Percentiles rank a stretch among this genome's conserved stretches.
phyloP scores from a whole-genome alignment of 1,140 invertebrate species.

The Drosophila orena region DNA sequence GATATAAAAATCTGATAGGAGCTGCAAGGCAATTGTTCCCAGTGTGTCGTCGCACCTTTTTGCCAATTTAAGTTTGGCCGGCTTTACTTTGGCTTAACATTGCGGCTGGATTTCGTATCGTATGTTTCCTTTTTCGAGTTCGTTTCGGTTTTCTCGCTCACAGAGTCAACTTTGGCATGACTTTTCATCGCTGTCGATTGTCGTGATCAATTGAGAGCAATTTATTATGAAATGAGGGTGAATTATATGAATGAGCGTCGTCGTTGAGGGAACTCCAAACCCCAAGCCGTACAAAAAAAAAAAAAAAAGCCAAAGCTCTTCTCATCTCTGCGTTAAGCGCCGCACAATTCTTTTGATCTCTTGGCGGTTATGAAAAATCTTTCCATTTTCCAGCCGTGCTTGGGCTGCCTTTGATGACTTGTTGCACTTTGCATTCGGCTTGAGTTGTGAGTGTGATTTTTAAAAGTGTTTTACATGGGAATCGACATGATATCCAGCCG shows the following conservation, averaged over 20 bases:
- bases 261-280: constrained; percentile 49
- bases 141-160: constrained; percentile 59
- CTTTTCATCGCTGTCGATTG: constrained; percentile 84
- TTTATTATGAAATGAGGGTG: constrained; percentile 85
- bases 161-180: constrained; percentile 82
- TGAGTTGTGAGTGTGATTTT: constrained; percentile 83
- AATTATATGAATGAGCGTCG: constrained; percentile 84
- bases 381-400: constrained; percentile 52
- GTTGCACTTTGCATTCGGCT: constrained; percentile 77
- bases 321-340: constrained; percentile 63
- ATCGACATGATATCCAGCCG: constrained; percentile 65
- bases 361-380: constrained; percentile 75
- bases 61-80: constrained; percentile 68
- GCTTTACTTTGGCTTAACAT: constrained; percentile 41
- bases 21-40: background rate
- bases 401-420: constrained; percentile 68
- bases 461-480: constrained; percentile 84
- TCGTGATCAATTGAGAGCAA: constrained; percentile 85
- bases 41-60: constrained; percentile 53
- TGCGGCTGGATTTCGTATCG: constrained; percentile 42
- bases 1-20: too few relatives aligned
- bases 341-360: constrained; percentile 83
- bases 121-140: constrained; percentile 65
- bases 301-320: constrained; percentile 20
- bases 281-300: constrained; percentile 15